Conservation (phyloP, 1,140 invertebrate species). For the Ceratina calcarata region DNA sequence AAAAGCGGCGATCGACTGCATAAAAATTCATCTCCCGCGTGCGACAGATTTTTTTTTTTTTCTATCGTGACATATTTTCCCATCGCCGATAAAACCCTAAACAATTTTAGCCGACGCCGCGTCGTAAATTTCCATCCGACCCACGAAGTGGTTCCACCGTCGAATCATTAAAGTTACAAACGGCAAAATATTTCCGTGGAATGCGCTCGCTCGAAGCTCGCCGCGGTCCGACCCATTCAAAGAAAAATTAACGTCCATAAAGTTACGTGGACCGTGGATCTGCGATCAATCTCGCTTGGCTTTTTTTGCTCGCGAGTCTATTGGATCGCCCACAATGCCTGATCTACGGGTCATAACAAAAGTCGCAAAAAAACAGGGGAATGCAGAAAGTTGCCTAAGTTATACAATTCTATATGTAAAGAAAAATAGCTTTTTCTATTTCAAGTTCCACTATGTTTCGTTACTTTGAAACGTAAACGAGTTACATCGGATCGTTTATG, state of each 20-base stretch:
- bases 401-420: too few species aligned
- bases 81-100: slow-evolving; percentile 1
- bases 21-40: background rate
- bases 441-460: too few species aligned
- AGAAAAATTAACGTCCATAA: slow-evolving; percentile 6
- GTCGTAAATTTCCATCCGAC: slow-evolving; percentile 13
- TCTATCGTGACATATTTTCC: background rate
- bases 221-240: background rate
- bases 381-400: too few species aligned
- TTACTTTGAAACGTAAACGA: slow-evolving; percentile 26
- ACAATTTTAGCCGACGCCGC: background rate
- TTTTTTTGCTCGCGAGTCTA: slow-evolving; percentile 1
- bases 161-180: slow-evolving; percentile 33
- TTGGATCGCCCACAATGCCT: slow-evolving; percentile 2
- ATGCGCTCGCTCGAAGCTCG: too few species aligned
- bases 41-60: background rate
- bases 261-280: background rate
- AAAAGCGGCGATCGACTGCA: background rate
- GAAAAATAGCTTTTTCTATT: too few species aligned
- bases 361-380: too few species aligned
- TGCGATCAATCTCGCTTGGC: slow-evolving; percentile 7
- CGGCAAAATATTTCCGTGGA: slow-evolving; percentile 19
- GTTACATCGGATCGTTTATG: background rate
- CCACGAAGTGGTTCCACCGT: background rate
- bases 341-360: too few species aligned